These are phyloP conservation scores for Melitaea cinxia DNA, from an alignment of 1,140 invertebrate genomes.

Conservation along the genomic window DNA sequence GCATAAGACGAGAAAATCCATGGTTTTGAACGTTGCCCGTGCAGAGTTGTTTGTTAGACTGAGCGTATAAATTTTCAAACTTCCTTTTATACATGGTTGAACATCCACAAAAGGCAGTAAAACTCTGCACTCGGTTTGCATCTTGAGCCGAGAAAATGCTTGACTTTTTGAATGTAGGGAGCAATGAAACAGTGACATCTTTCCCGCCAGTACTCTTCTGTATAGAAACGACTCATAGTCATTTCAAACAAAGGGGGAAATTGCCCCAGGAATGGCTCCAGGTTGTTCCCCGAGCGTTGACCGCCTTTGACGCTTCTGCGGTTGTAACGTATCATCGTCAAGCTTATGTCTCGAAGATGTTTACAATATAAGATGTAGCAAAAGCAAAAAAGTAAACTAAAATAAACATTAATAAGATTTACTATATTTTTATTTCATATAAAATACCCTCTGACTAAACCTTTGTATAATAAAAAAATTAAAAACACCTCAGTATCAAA, in stretches of 20 bases:
- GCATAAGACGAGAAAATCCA: background rate
- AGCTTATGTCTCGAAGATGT: background rate
- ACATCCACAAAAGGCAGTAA: constrained; percentile 64
- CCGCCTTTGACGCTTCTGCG: constrained; percentile 47
- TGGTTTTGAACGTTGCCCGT: background rate
- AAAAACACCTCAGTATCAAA: too few species aligned
- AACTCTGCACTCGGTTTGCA: constrained; percentile 61
- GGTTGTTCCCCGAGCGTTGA: constrained; percentile 55
- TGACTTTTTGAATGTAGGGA: constrained; percentile 62
- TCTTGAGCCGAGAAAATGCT: constrained; percentile 59
- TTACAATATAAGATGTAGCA: background rate
- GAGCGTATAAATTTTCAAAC: constrained; percentile 39
- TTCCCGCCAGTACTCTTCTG: constrained; percentile 54
- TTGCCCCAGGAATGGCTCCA: constrained; percentile 49
- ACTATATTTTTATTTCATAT: too few species aligned
- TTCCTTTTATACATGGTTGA: constrained; percentile 46
- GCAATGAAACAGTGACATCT: constrained; percentile 64
- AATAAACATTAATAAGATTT: too few species aligned
- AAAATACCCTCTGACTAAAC: too few species aligned
- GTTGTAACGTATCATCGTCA: constrained; percentile 22
- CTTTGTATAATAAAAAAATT: too few species aligned
- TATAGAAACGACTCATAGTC: constrained; percentile 57
- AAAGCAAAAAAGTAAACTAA: too few species aligned
- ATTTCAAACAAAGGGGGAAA: constrained; percentile 72
- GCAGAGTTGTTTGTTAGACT: background rate